These are phyloP conservation scores for Hypanus sabinus DNA, from an alignment of 2,113 vertebrate species.

Conservation along the genomic window DNA sequence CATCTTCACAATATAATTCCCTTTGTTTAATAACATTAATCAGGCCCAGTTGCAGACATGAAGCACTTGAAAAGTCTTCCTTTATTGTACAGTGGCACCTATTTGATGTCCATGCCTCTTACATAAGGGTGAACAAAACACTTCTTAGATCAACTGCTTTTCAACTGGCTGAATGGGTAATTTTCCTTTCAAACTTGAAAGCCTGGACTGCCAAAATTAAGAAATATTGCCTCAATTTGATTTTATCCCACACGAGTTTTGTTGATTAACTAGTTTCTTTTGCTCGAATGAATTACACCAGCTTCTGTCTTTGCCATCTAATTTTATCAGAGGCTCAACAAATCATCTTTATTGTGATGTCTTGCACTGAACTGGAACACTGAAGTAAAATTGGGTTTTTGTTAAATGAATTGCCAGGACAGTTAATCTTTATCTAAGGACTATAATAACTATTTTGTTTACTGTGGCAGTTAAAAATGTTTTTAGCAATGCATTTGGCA, in stretches of 20 bases:
- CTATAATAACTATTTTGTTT: conserved; percentile 58
- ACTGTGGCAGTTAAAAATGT: conserved; percentile 52
- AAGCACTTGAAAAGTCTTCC: conserved; percentile 43
- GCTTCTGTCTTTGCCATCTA: conserved; percentile 55
- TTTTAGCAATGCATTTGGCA: conserved; percentile 61
- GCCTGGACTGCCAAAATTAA: conserved; percentile 47
- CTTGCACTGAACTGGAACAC: conserved; percentile 53
- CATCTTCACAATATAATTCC: conserved; percentile 26
- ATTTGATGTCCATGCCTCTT: neutral
- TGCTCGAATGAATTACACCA: conserved; percentile 56
- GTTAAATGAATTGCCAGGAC: conserved; percentile 62
- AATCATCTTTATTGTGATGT: conserved; percentile 53
- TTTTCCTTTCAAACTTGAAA: conserved; percentile 47
- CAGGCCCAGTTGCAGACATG: conserved; percentile 49
- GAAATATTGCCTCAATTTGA: conserved; percentile 51
- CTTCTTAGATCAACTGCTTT: conserved; percentile 36
- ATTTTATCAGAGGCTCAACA: conserved; percentile 65
- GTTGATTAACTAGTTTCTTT: conserved; percentile 62
- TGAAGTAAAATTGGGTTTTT: conserved; percentile 59
- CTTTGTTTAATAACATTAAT: conserved; percentile 45
- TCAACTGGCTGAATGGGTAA: conserved; percentile 39
- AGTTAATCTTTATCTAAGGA: conserved; percentile 75
- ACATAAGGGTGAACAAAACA: conserved; percentile 38
- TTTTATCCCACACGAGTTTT: conserved; percentile 50
- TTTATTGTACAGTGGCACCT: conserved; percentile 38